Evolutionary conservation across 2,113 vertebrate genomes (phyloP), one percentile per base, ranked within the genome.

Genomic region (Microcebus ravelobensis): DNA sequence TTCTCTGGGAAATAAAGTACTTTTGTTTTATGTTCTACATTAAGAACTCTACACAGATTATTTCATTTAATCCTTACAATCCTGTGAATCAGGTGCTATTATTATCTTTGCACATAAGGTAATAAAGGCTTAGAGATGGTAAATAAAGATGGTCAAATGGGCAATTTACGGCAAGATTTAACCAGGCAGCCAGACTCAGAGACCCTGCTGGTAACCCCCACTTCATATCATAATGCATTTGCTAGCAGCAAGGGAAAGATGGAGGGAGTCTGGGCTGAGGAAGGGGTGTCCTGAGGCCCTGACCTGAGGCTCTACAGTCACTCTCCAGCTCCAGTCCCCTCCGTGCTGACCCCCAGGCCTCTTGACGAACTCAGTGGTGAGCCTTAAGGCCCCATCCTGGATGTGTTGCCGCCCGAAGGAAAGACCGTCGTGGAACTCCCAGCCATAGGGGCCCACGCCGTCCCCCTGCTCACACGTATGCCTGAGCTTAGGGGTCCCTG

Each of bases 321-420:
- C 97, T 94, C 99, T 99, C 99, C 99, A 99, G 48, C 99, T 99
- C 99, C 99, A 99, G 89, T 99, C 99, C 20, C 99, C 99, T 4
- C 99, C 99, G 0, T 99, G 99, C 11, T 97, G 93, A 5, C 99
- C 99, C 31, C 99, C 99, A 3, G 98, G 97, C 23, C 99, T 98
- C 97, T 99, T 99, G 42, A 99, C 99, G 67, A 99, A 99, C 97
- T 99, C 99, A 0, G 99, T 99, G 36, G 98, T 99, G 36, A 99
- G 98, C 34, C 96, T 91, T 97, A 99, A 98, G 29, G 98, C 98
- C 0, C 96, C 98, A 52, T 99, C 99, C 1, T 95, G 98, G 94
- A 99, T 99, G 98, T 99, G 99, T 96, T 99, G 99, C 39, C 98
- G 97, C 0, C 99, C 99, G 59, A 99, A 99, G 96, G 96, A 98